phyloP scores from a whole-genome alignment of 1,140 invertebrate genomes.

The Solenopsis fugax region DNA sequence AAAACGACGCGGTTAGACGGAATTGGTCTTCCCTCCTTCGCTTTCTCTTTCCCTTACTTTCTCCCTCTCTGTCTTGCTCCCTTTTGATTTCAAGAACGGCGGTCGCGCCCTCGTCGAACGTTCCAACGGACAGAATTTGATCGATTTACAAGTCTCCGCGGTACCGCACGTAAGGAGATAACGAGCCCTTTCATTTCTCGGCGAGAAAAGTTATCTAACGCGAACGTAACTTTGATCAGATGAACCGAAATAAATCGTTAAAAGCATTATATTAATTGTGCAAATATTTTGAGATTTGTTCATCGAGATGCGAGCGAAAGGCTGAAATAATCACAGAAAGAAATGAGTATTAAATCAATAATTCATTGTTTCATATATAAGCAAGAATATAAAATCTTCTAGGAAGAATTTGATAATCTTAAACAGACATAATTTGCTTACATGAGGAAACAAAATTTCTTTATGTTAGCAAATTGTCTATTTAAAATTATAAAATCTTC shows the following conservation, averaged over 20 bases:
- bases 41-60: neutral
- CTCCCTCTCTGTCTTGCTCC: neutral
- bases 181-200: slow-evolving; percentile 70
- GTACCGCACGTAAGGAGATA: slow-evolving; percentile 32
- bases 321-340: neutral
- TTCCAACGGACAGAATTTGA: slow-evolving; percentile 74
- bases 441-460: too few relatives aligned
- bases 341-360: too few relatives aligned
- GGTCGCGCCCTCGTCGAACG: slow-evolving; percentile 18
- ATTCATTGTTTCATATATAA: too few relatives aligned
- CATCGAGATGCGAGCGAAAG: neutral
- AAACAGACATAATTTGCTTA: too few relatives aligned
- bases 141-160: slow-evolving; percentile 62
- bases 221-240: neutral
- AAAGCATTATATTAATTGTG: neutral
- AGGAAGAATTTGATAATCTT: too few relatives aligned
- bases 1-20: slow-evolving; percentile 75
- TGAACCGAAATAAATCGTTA: neutral
- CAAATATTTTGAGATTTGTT: neutral
- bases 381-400: too few relatives aligned
- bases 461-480: too few relatives aligned
- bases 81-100: neutral
- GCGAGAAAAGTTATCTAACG: slow-evolving; percentile 57
- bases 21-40: slow-evolving; percentile 51
- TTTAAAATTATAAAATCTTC: too few relatives aligned